Base-by-base conservation (phyloP, 2,113 vertebrate species). In the Colius striatus region DNA sequence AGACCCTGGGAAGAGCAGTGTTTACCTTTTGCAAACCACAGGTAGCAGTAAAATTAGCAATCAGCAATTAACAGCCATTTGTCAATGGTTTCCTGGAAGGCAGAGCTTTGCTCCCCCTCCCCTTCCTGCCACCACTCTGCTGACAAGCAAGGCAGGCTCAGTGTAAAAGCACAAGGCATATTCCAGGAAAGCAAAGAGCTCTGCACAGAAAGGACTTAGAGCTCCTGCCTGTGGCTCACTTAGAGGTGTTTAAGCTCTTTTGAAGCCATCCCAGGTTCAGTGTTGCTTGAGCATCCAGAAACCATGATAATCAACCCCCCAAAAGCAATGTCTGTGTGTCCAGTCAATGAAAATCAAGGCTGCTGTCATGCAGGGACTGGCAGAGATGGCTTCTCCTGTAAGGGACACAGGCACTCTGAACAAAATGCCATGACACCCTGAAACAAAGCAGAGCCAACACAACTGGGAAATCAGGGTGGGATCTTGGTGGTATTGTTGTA, bases 11-110 rank as follows among this genome's bases (percentile, higher is more conserved):
- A 87, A 93, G 66, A 61, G 73, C 66, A 2, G 0, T 96, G 89
- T 97, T 96, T 96, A 94, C 94, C 92, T 95, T 94, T 14, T 71
- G 76, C 85, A 97, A 92, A 96, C 96, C 96, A 96, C 96, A 90
- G 93, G 89, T 93, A 95, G 92, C 61, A 53, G 82, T 74, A 96
- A 97, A 96, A 97, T 96, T 96, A 94, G 94, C 68, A 95, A 93
- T 96, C 88, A 53, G 93, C 74, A 97, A 97, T 96, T 96, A 97
- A 66, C 81, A 79, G 83, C 84, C 91, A 86, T 85, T 94, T 84
- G 90, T 82, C 91, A 79, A 93, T 68, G 90, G 84, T 96, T 97
- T 96, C 94, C 83, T 95, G 92, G 95, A 96, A 95, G 76, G 86
- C 81, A 84, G 43, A 91, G 71, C 70, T 78, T 63, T 43, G 70